These are phyloP conservation scores for Homarus gammarus DNA, from an alignment of 2,888 invertebrate genomes.

Conservation along the genomic window DNA sequence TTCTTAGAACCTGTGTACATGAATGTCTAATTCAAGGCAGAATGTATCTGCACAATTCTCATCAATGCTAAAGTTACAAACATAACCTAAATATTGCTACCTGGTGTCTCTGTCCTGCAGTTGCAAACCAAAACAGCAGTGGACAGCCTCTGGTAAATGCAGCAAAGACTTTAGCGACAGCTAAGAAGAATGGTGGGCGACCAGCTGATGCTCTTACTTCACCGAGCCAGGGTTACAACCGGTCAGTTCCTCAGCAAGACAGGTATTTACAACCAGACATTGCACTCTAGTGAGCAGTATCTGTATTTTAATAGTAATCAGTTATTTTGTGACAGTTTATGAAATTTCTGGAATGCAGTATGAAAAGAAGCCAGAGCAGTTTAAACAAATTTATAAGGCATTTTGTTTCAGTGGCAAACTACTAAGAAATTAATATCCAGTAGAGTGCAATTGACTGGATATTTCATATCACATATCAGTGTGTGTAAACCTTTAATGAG, in stretches of 20 bases:
- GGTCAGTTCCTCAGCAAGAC: constrained; percentile 79
- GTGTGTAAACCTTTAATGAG: not conserved
- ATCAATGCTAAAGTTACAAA: not conserved
- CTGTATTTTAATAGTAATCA: not conserved
- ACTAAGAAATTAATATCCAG: not conserved
- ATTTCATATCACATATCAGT: not conserved
- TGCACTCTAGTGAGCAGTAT: constrained; percentile 11
- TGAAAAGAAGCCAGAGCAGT: not conserved
- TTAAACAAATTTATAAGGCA: not conserved
- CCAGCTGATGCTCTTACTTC: constrained; percentile 86
- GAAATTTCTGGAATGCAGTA: not conserved
- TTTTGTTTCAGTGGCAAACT: not conserved
- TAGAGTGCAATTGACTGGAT: not conserved
- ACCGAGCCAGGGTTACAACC: constrained; percentile 84
- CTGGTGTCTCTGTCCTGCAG: constrained; percentile 61
- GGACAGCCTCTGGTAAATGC: constrained; percentile 84
- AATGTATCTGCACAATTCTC: not conserved
- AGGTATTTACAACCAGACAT: constrained; percentile 51
- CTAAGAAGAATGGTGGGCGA: constrained; percentile 92
- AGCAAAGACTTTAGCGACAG: constrained; percentile 89
- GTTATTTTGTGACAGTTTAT: not conserved
- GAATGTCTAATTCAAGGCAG: not conserved
- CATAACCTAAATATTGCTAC: not conserved
- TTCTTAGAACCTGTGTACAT: not conserved
- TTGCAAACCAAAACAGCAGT: constrained; percentile 75